These are phyloP conservation scores for Silurus aristotelis DNA, from an alignment of 2,797 vertebrate genomes.

Conservation along the genomic window DNA sequence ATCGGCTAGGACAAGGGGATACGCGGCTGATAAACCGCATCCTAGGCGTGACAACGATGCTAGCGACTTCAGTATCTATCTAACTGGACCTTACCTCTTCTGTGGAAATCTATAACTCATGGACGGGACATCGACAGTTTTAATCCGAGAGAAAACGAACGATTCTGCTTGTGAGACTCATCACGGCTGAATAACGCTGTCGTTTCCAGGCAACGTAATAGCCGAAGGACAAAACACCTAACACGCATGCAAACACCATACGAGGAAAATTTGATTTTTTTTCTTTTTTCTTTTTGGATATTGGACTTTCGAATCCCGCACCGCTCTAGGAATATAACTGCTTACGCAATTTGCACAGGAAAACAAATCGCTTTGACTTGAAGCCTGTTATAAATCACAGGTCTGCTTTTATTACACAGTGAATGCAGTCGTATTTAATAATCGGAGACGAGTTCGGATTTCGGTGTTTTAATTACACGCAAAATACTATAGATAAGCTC, in stretches of 20 bases:
- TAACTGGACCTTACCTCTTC: background rate
- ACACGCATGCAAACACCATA: background rate
- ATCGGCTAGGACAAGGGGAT: background rate
- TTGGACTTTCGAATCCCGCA: background rate
- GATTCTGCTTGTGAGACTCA: background rate
- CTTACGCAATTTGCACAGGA: background rate
- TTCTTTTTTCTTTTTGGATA: background rate
- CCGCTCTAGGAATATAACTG: background rate
- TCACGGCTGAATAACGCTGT: background rate
- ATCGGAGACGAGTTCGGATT: background rate
- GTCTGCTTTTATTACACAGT: background rate
- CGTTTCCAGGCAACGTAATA: background rate
- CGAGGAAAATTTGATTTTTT: background rate
- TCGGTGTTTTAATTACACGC: background rate
- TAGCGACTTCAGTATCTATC: background rate
- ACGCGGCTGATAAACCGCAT: background rate
- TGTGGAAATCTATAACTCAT: background rate
- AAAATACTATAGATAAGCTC: background rate
- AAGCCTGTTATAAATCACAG: too few species aligned
- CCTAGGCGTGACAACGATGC: background rate
- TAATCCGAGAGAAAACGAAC: background rate
- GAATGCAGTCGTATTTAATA: background rate
- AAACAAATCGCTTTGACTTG: background rate
- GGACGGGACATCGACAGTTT: background rate
- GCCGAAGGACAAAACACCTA: background rate